Percentiles rank a stretch among this genome's conserved stretches.
Evolutionary conservation across 1,140 invertebrate genomes (phyloP).

Genomic region (Sitobion miscanthi): DNA sequence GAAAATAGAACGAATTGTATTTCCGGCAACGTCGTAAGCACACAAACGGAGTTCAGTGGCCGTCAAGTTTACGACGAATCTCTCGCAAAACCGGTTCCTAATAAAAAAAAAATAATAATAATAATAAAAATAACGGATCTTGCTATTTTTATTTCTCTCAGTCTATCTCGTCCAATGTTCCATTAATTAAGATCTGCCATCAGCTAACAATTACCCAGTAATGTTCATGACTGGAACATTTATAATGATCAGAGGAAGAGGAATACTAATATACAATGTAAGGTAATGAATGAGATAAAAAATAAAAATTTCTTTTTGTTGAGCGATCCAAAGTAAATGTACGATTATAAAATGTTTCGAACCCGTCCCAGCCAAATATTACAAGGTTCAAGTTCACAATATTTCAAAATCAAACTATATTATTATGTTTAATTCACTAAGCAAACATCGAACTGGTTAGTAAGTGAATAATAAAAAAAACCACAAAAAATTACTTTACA

Average conservation of each 20-base stretch:
- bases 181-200: slow-evolving; percentile 30
- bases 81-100: slow-evolving; percentile 44
- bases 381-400: neutral
- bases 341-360: slow-evolving; percentile 6
- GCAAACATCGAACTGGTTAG: neutral
- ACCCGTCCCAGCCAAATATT: neutral
- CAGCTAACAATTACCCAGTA: slow-evolving; percentile 36
- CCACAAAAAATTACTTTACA: neutral
- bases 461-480: neutral
- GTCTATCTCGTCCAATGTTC: neutral
- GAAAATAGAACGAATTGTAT: slow-evolving; percentile 31
- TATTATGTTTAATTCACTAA: neutral
- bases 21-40: slow-evolving; percentile 40
- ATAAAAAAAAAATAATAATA: slow-evolving; percentile 11
- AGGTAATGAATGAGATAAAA: neutral
- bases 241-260: neutral
- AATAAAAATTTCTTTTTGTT: slow-evolving; percentile 24
- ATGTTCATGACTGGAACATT: slow-evolving; percentile 46
- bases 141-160: slow-evolving; percentile 34
- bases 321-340: neutral
- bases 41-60: slow-evolving; percentile 40
- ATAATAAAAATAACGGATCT: slow-evolving; percentile 54
- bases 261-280: neutral
- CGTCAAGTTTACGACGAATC: slow-evolving; percentile 36
- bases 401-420: neutral